Evolutionary conservation across 2,113 vertebrate species (phyloP), one percentile per base, ranked within the genome.

Genomic region (Elaphurus davidianus): DNA sequence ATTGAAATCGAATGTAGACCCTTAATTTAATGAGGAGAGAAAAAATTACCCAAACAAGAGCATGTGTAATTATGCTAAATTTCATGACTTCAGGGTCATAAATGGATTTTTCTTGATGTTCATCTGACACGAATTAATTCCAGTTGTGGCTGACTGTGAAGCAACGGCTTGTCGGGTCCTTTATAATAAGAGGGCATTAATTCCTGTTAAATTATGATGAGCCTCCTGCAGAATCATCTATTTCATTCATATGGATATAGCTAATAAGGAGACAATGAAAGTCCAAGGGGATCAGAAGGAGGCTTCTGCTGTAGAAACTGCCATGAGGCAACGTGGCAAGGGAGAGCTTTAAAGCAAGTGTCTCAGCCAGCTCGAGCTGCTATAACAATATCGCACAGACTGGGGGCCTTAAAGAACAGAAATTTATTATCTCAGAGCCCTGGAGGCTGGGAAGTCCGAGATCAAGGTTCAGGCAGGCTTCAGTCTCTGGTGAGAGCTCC

Each of bases 51-150:
- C 57, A 23, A 98, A 99, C 2, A 55, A 92, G 97, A 79, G 96
- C 96, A 96, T 97, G 92, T 98, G 93, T 98, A 99, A 99, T 99
- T 99, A 99, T 98, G 98, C 95, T 99, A 98, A 99, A 98, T 99
- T 99, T 98, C 92, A 74, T 98, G 98, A 98, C 98, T 97, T 96
- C 60, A 36, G 91, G 98, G 99, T 99, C 98, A 98, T 98, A 99
- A 99, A 99, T 99, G 98, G 99, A 98, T 99, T 99, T 98, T 98
- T 98, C 81, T 96, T 98, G 98, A 97, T 98, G 94, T 98, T 98
- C 97, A 60, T 96, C 98, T 98, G 98, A 98, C 98, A 99, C 23
- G 95, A 98, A 97, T 99, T 99, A 98, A 98, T 99, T 98, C 82
- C 9, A 0, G 1, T 97, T 98, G 98, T 13, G 98, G 95, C 96